Conservation (phyloP, 1,140 invertebrate genomes). For the Dendrolimus kikuchii region DNA sequence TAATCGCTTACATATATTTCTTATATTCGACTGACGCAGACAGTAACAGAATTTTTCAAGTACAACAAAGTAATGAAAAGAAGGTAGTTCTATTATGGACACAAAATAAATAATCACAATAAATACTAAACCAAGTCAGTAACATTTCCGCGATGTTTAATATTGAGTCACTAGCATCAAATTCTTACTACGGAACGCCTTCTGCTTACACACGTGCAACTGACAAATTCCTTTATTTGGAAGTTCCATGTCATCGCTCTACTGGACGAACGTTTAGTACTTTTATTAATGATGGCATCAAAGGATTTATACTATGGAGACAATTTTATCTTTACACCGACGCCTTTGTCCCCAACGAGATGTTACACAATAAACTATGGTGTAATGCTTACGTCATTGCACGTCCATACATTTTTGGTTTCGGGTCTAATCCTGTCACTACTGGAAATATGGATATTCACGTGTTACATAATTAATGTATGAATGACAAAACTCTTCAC, state of each 20-base stretch:
- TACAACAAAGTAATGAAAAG: too few relatives aligned
- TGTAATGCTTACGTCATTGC: constrained; percentile 55
- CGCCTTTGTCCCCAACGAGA: constrained; percentile 52
- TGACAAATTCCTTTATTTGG: constrained; percentile 34
- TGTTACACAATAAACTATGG: constrained; percentile 55
- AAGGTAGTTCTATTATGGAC: too few relatives aligned
- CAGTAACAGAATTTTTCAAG: too few relatives aligned
- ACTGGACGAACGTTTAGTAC: constrained; percentile 46
- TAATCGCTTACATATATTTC: too few relatives aligned
- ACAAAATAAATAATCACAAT: too few relatives aligned
- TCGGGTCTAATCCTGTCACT: constrained; percentile 42
- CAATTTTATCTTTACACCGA: constrained; percentile 54
- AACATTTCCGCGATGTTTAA: too few relatives aligned
- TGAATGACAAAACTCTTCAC: background rate
- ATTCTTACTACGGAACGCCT: background rate
- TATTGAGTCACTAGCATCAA: too few relatives aligned
- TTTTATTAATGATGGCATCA: constrained; percentile 60
- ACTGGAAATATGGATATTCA: constrained; percentile 22
- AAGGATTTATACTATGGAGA: constrained; percentile 49
- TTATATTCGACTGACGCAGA: too few relatives aligned
- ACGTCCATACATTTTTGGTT: constrained; percentile 53
- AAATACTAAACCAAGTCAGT: too few relatives aligned
- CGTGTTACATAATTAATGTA: background rate
- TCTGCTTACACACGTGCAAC: constrained; percentile 26
- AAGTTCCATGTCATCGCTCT: constrained; percentile 40